Evolutionary conservation across 2,797 vertebrate genomes (phyloP), one percentile per base, ranked within the genome.

Genomic region (Enteromius fasciolatus): DNA sequence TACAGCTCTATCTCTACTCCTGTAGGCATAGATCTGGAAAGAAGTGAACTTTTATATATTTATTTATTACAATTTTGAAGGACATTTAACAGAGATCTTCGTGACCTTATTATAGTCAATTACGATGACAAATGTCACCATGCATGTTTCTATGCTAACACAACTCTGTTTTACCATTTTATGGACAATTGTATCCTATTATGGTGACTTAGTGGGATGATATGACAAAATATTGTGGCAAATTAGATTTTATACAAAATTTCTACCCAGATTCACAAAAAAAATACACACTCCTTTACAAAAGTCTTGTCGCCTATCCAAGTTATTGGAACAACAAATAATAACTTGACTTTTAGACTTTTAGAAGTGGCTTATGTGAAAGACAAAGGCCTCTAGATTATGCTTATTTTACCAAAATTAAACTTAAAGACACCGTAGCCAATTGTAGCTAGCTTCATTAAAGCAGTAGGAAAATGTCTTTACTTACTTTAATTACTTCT

Each of bases 81-180:
- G 41, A 28, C 31, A 5, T 68, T 54, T 31, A 41, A 78, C 64
- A 69, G 11, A 79, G 33, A 28, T 69, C 36, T 59, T 9, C 36
- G 25, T 80, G 67, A 80, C 78, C 52, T 70, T 61, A 59, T 80
- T 80, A 70, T 20, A 12, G 23, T 59, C 23, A 80, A 44, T 80
- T 59, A 70, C 25, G 69, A 46, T 80, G 78, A 80, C 66, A 70
- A 57, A 44, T 44, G 52, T 36, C 39, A 41, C 15, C 33, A 6
- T 69, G 33, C 36, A 12, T 68, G 63, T 50, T 78, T 67, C 61
- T n/a, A 50, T 76, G 20, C 39, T 18, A 52, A 25, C n/a, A 18
- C 64, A 69, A 64, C 59, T 20, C 15, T 6, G 4, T 17, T 31
- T 14, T 57, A 67, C 50, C 36, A 41, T 61, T 72, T 15, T 14